A percentile compares a stretch with the other conserved stretches of the same genome.
phyloP scores from a whole-genome alignment of 2,113 vertebrate genomes.

The Leptodactylus fuscus region DNA sequence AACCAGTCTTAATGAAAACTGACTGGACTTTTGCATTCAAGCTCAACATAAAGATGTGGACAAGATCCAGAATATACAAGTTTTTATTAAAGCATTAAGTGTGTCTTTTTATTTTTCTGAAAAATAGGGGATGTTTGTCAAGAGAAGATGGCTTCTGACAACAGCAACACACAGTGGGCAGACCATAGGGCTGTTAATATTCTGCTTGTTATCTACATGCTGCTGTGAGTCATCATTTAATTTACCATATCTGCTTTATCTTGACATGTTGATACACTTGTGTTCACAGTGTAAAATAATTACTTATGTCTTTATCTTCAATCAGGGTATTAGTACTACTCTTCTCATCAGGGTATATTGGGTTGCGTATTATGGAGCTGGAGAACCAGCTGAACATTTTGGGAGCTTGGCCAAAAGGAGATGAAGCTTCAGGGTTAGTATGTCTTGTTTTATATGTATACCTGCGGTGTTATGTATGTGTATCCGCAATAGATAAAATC shows the following conservation, averaged over 20 bases:
- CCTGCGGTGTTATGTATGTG: neutral
- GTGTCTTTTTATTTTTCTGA: neutral
- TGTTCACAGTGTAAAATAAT: neutral
- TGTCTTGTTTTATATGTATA: neutral
- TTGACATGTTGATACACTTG: neutral
- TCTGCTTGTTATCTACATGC: slow-evolving; percentile 81
- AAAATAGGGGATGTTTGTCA: slow-evolving; percentile 70
- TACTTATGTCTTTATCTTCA: neutral
- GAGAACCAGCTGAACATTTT: slow-evolving; percentile 79
- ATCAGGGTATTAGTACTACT: slow-evolving; percentile 81
- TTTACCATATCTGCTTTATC: neutral
- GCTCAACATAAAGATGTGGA: too few relatives aligned
- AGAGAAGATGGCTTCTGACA: slow-evolving; percentile 34
- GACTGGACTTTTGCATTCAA: too few relatives aligned
- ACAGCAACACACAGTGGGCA: slow-evolving; percentile 67
- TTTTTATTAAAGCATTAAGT: neutral
- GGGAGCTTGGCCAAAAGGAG: slow-evolving; percentile 75
- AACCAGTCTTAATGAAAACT: too few relatives aligned
- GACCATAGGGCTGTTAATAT: slow-evolving; percentile 72
- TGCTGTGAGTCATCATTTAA: slow-evolving; percentile 78
- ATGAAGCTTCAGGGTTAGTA: slow-evolving; percentile 53
- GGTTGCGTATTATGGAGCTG: slow-evolving; percentile 81
- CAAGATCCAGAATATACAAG: too few relatives aligned
- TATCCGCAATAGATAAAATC: too few relatives aligned
- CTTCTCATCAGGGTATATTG: slow-evolving; percentile 85